These are phyloP conservation scores for Esox masquinongy DNA, from an alignment of 2,797 vertebrate species.

Conservation along the genomic window DNA sequence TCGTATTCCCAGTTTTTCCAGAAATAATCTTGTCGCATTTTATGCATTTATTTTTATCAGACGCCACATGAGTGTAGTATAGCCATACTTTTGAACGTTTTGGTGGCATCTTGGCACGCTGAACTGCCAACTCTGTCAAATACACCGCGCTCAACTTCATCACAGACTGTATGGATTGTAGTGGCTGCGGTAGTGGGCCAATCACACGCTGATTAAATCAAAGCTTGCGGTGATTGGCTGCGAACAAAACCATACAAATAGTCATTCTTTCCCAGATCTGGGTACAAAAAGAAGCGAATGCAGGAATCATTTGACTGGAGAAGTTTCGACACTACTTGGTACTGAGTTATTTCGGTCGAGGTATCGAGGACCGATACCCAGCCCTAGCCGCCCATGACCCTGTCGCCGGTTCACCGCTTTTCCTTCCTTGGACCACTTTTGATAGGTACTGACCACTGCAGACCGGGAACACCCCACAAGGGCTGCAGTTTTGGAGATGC, in stretches of 20 bases:
- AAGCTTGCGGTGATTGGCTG: not conserved
- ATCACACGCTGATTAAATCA: not conserved
- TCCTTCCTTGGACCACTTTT: no score
- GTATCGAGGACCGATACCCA: no score
- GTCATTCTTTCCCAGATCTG: not conserved
- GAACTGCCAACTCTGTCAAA: not conserved
- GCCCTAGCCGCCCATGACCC: no score
- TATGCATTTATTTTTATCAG: slow-evolving; percentile 1
- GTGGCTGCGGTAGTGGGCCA: no score
- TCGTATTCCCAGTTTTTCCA: no score
- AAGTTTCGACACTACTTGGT: no score
- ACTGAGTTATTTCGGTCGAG: no score
- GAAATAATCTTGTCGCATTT: not conserved
- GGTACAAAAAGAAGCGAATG: not conserved
- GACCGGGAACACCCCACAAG: no score
- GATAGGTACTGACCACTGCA: no score
- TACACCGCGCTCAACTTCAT: not conserved
- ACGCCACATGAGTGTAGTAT: not conserved
- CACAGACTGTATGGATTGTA: no score
- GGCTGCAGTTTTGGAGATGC: no score
- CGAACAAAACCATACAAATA: not conserved
- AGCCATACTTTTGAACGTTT: not conserved
- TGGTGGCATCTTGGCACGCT: not conserved
- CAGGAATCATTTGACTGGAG: not conserved
- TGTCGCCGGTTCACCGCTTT: no score